Evolutionary conservation across 2,888 invertebrate species (phyloP), one percentile per base, ranked within the genome.

Genomic region (Latrodectus hesperus): DNA sequence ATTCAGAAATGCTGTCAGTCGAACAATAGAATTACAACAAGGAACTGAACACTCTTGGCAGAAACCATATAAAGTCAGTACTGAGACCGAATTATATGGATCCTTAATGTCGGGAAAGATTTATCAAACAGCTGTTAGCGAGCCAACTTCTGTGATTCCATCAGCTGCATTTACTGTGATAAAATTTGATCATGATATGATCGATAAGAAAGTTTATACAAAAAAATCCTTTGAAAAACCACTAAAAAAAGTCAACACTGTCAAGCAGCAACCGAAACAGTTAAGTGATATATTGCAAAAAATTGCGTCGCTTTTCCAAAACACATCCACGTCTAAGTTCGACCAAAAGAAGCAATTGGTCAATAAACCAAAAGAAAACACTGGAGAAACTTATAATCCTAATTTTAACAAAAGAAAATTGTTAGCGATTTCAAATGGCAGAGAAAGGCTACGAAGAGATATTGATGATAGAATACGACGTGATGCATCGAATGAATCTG

Each of bases 101-200:
- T 90, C 90, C 67, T 67, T 90, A 17, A 86, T 70, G 26, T 90
- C 90, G 14, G 90, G 90, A 71, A 87, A 89, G n/a, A 89, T 90
- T 17, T 90, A 90, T 72, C 90, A 90, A 68, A 90, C 90, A 17
- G 89, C 89, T n/a, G 80, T 89, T 2, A 89, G 83, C 26, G 85
- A 85, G 22, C 84, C 82, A 9, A 38, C 83, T 52, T 86, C 89
- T 51, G 70, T 83, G 17, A 17, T 68, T n/a, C 79, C 81, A 1
- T 53, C 72, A n/a, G 70, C 88, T 9, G 76, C 76, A 17, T 81
- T 68, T 8, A 87, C 86, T 9, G 38, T 87, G 9, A 71, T 79
- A 65, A 75, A 79, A 79, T 88, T 83, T 38, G 82, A 83, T 12
- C 52, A 74, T 9, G 72, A 74, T 17, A 8, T 60, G 12, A 55